Percentiles rank a stretch among this genome's conserved stretches.
Evolutionary conservation across 1,140 invertebrate species (phyloP).

Genomic region (Pogonognathellus flavescens): DNA sequence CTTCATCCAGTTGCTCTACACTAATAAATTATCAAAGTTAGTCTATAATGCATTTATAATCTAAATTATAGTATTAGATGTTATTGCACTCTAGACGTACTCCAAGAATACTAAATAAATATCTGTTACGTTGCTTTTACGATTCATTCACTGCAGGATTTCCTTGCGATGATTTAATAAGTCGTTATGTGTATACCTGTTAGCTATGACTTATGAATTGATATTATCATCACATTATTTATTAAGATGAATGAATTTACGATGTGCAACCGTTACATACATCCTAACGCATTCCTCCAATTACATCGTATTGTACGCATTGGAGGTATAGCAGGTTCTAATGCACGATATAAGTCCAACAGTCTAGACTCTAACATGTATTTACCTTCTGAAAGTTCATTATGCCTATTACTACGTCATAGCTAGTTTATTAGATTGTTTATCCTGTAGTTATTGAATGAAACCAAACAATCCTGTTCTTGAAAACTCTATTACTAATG

Average conservation of each 20-base stretch:
- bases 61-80: neutral
- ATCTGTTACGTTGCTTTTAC: conserved; percentile 24
- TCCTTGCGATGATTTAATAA: conserved; percentile 47
- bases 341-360: too few relatives aligned
- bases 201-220: conserved; percentile 33
- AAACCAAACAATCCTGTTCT: neutral
- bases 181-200: conserved; percentile 27
- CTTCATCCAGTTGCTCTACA: neutral
- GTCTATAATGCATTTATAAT: neutral
- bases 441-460: neutral
- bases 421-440: neutral
- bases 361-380: neutral
- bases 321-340: neutral
- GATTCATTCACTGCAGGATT: conserved; percentile 42
- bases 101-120: conserved; percentile 34
- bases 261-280: conserved; percentile 30
- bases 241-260: conserved; percentile 46
- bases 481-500: too few relatives aligned
- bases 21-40: neutral
- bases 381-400: neutral
- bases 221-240: conserved; percentile 23
- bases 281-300: neutral
- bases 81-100: conserved; percentile 25
- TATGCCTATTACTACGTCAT: too few relatives aligned
- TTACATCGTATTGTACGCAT: neutral